These are phyloP conservation scores for Araneus ventricosus DNA, from an alignment of 1,140 invertebrate genomes.

Conservation along the genomic window DNA sequence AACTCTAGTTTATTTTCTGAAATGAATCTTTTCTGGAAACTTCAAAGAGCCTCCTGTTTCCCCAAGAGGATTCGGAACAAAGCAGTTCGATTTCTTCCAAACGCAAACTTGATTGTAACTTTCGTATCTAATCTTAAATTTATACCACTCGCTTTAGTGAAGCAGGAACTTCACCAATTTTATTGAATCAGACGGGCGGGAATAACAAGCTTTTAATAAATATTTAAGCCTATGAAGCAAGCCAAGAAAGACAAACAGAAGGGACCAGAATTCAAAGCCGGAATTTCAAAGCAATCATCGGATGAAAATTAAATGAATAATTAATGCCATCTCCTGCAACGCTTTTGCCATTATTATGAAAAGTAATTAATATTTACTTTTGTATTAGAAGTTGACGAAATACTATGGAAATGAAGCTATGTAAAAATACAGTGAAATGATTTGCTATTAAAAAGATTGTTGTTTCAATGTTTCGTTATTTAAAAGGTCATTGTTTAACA, in stretches of 20 bases:
- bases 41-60: background rate
- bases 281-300: background rate
- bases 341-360: background rate
- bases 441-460: no score
- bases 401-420: no score
- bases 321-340: background rate
- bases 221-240: background rate
- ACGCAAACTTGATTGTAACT: conserved; percentile 1
- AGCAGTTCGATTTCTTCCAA: background rate
- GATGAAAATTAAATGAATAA: background rate
- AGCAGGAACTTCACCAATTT: background rate
- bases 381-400: no score
- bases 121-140: conserved; percentile 16
- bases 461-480: no score
- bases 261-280: background rate
- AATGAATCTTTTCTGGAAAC: background rate
- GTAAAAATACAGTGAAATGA: no score
- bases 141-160: background rate
- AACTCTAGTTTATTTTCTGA: background rate
- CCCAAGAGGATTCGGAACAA: background rate
- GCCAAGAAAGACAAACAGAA: background rate
- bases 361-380: background rate
- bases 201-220: conserved; percentile 10
- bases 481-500: no score
- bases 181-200: background rate